Evolutionary conservation across 2,797 vertebrate species (phyloP), one percentile per base, ranked within the genome.

Genomic region (Holocentrus rufus): DNA sequence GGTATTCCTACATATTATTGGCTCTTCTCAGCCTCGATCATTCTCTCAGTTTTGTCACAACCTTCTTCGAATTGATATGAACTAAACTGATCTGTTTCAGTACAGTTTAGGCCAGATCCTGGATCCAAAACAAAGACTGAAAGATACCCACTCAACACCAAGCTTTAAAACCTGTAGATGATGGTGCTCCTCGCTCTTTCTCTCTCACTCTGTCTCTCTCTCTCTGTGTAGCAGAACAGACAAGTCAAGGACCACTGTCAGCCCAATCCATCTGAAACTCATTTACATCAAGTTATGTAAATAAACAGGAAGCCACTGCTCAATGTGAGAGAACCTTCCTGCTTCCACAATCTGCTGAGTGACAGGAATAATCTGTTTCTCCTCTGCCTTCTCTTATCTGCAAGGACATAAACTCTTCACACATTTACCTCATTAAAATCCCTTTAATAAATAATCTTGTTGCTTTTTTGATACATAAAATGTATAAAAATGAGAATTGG

Each of bases 271-370:
- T 79, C 50, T 72, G 25, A 42, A 57, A 63, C 30, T 36, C 17
- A 66, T 85, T 84, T 86, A 18, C 80, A 84, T 77, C 34, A 34
- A 36, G 59, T 39, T 50, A 88, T 83, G 74, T 57, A 82, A 87
- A 89, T 81, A 47, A 76, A 83, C 36, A 65, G 34, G 27, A 74
- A 75, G 30, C 71, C 50, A 20, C 34, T 75, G 36, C 54, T 39
- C 31, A 57, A 65, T 46, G 11, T 50, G 30, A 66, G 69, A 49
- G 50, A 47, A 70, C 30, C 18, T n/a, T 71, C 22, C 66, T 74
- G 58, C 39, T 31, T 66, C 27, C 56, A 64, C 58, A 64, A 18
- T 55, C 25, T 52, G 34, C 57, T 52, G 66, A 25, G 56, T 5
- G 63, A 74, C 31, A 65, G 31, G 23, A 39, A 6, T 20, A 27